Percentiles rank a stretch among this genome's conserved stretches.
These are phyloP conservation scores for Clarias platycephalus DNA, from an alignment of 2,797 vertebrate species.

Conservation along the genomic window DNA sequence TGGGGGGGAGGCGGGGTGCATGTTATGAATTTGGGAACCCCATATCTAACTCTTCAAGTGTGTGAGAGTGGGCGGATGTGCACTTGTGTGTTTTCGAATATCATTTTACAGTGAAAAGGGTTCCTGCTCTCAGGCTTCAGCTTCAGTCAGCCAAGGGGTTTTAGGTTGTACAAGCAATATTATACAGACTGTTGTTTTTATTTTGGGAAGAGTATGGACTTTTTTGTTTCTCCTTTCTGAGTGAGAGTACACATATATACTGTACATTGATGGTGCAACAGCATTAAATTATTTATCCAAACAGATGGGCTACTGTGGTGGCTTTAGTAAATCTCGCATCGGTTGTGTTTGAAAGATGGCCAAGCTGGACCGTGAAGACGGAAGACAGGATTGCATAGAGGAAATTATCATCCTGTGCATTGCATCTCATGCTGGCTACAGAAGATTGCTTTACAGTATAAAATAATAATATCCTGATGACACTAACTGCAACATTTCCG, in stretches of 20 bases:
- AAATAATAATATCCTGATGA: neutral
- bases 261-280: conserved; percentile 64
- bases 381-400: neutral
- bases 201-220: conserved; percentile 18
- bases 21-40: conserved; percentile 8
- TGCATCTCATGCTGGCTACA: neutral
- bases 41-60: conserved; percentile 8
- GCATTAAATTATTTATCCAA: conserved; percentile 75
- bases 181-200: conserved; percentile 52
- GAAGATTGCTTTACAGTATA: neutral
- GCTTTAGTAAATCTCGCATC: conserved; percentile 1
- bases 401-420: neutral
- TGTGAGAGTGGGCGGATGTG: neutral
- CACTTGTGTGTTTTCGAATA: neutral
- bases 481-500: neutral
- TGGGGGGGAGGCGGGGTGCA: neutral
- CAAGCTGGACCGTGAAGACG: neutral
- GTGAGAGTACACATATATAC: conserved; percentile 62
- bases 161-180: conserved; percentile 61
- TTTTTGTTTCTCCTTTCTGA: conserved; percentile 57
- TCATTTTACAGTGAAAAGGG: conserved; percentile 41
- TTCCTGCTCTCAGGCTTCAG: conserved; percentile 55
- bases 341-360: neutral
- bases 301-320: conserved; percentile 41
- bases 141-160: conserved; percentile 52